Base-by-base conservation (phyloP, 1,140 invertebrate genomes). In the Aphaenogaster ashmeadi region DNA sequence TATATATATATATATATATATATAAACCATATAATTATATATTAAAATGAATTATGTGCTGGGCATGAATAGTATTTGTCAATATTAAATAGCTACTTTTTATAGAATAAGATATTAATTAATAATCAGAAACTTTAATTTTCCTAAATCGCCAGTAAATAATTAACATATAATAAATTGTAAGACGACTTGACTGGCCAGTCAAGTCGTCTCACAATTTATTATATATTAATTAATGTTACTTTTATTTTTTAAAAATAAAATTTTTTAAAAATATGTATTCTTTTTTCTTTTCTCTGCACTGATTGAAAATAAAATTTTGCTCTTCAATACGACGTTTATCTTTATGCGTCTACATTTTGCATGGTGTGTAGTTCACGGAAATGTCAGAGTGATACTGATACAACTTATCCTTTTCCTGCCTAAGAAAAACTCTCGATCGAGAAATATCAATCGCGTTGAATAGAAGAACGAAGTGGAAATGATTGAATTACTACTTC, bases 401-500 rank as follows among this genome's bases (percentile, higher is more conserved):
- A 47, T 47, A 78, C 4, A 38, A 47, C 21, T 60, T 78, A 62
- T 78, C 27, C 47, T 5, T 33, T 8, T 47, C 1, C 15, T 41
- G 1, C 13, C 11, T 47, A 9, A 60, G 41, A 77, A 60, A 8
- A 36, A 77, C 15, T 60, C 56, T 62, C 62, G 56, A 78, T 62
- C 74, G 21, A 60, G 38, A 41, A 60, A 60, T 62, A 56, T 62
- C 56, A 78, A 56, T 33, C 56, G 2, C 5, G 21, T 56, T 78
- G 56, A 78, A 44, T n/a, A 27, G 56, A 74, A 56, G 11, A 4
- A 54, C 8, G 15, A 50, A 44, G 13, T 44, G 21, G 1, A 60
- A 78, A 62, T 78, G 11, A 62, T 47, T 58, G 18, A 62, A 50
- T 78, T 60, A 47, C 52, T 75, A 41, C 41, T 50, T 77, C 13